These are phyloP conservation scores for Myiozetetes cayanensis DNA, from an alignment of 2,113 vertebrate species.

Conservation along the genomic window DNA sequence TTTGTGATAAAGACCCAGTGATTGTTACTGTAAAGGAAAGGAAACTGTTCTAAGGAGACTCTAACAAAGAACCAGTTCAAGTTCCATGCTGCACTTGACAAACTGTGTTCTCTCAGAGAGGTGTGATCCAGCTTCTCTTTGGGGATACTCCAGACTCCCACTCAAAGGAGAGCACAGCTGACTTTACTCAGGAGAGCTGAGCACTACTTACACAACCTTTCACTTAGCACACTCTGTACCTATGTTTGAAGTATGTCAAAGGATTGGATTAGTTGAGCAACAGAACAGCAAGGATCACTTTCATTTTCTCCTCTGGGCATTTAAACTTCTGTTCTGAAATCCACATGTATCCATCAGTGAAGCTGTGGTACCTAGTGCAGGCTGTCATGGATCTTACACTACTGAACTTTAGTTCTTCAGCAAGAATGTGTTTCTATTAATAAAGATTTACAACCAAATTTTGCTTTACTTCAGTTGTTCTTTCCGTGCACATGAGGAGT, in stretches of 20 bases:
- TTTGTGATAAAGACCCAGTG: neutral
- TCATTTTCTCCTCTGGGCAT: conserved; percentile 44
- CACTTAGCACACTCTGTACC: neutral
- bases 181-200: neutral
- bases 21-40: neutral
- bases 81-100: neutral
- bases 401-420: conserved; percentile 62
- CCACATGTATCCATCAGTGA: conserved; percentile 37
- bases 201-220: neutral
- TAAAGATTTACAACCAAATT: conserved; percentile 73
- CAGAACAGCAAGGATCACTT: conserved; percentile 38
- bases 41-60: neutral
- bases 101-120: neutral
- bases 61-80: neutral
- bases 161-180: neutral
- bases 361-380: conserved; percentile 53
- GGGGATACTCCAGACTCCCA: neutral
- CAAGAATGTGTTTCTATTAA: conserved; percentile 78
- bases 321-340: conserved; percentile 41
- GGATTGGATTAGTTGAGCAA: neutral
- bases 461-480: neutral
- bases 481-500: neutral
- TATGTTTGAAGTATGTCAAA: neutral
- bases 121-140: neutral
- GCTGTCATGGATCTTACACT: conserved; percentile 46